Conservation (phyloP, 1,140 invertebrate species). For the Lucilia cuprina region DNA sequence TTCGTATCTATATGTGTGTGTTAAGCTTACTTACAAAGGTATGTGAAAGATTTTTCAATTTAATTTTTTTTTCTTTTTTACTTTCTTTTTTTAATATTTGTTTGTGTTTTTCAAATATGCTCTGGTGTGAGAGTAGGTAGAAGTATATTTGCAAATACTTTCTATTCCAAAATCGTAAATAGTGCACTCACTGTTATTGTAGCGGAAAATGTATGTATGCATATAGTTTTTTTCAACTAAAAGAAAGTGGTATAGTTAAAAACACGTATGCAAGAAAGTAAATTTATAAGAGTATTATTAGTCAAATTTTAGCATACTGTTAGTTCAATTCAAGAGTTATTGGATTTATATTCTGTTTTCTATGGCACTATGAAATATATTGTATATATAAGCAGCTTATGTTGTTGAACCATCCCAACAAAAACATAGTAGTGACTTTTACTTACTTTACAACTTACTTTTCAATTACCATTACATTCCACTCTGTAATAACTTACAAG, state of each 20-base stretch:
- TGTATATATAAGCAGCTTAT: no score
- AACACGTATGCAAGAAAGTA: background rate
- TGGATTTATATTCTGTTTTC: no score
- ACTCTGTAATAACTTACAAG: no score
- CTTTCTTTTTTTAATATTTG: background rate
- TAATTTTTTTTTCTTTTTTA: background rate
- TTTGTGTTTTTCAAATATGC: background rate
- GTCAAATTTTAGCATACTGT: background rate
- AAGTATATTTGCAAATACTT: background rate
- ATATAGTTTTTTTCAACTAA: background rate
- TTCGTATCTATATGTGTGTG: no score
- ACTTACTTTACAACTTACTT: no score
- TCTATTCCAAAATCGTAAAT: background rate
- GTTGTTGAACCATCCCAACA: no score
- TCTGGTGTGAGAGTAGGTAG: background rate
- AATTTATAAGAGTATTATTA: background rate
- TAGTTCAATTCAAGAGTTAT: background rate
- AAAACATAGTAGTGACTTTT: no score
- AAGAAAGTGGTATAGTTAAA: background rate
- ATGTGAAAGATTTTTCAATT: conserved; percentile 18
- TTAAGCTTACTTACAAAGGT: background rate
- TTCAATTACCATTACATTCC: no score
- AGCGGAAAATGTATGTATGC: background rate
- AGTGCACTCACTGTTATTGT: background rate
- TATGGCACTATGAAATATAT: no score